A percentile compares a stretch with the other conserved stretches of the same genome.
Evolutionary conservation across 2,113 vertebrate species (phyloP).

Genomic region (Poecile atricapillus): DNA sequence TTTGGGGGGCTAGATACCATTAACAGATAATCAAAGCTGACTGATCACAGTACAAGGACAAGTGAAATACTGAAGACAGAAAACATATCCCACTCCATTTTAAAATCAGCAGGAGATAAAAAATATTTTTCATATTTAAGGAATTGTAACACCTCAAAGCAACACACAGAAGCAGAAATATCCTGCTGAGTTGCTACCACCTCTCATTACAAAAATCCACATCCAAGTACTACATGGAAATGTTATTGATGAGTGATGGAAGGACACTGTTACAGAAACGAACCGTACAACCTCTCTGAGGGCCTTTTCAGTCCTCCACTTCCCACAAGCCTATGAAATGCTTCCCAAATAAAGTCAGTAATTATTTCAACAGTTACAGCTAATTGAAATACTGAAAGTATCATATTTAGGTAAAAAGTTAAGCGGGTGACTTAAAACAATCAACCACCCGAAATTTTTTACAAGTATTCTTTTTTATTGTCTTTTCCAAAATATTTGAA

Average conservation of each 20-base stretch:
- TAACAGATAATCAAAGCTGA: background rate
- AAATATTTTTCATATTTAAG: background rate
- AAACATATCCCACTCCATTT: background rate
- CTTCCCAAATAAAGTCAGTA: background rate
- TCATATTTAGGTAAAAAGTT: background rate
- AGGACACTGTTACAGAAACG: background rate
- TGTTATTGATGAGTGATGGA: background rate
- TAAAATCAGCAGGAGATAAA: background rate
- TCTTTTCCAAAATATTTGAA: background rate
- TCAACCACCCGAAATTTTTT: background rate
- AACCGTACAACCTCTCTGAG: background rate
- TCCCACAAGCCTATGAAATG: background rate
- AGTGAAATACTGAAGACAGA: background rate
- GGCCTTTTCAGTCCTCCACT: background rate
- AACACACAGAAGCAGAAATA: background rate
- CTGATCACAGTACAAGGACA: background rate
- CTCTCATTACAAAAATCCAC: background rate
- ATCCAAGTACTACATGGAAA: background rate
- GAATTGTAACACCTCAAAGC: background rate
- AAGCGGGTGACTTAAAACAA: background rate
- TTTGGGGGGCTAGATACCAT: background rate
- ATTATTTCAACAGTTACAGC: background rate
- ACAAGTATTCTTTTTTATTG: background rate
- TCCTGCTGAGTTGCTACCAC: background rate
- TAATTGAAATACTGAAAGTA: background rate